A percentile compares a stretch with the other conserved stretches of the same genome.
These are phyloP conservation scores for Steromphala cineraria DNA, from an alignment of 2,888 invertebrate species.

Conservation along the genomic window DNA sequence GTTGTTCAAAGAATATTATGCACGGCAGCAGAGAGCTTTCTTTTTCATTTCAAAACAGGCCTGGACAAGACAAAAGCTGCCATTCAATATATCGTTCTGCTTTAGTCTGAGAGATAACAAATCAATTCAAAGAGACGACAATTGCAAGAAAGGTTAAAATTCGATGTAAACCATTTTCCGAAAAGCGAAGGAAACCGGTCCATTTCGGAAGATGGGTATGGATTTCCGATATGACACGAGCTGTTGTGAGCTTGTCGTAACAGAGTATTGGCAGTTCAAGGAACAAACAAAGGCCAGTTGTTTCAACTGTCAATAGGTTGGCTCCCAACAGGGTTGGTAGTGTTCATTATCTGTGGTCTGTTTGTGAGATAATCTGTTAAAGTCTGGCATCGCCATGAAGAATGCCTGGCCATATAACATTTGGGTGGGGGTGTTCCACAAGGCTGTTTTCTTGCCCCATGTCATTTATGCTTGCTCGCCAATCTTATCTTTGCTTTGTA, in stretches of 20 bases:
- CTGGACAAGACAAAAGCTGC: neutral
- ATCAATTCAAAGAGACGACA: conserved; percentile 7
- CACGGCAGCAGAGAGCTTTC: neutral
- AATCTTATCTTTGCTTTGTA: neutral
- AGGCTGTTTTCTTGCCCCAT: conserved; percentile 5
- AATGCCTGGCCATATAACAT: neutral
- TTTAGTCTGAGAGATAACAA: neutral
- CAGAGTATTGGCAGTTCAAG: neutral
- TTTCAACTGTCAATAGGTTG: conserved; percentile 5
- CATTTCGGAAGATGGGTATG: conserved; percentile 11
- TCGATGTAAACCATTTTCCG: conserved; percentile 10
- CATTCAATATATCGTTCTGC: neutral
- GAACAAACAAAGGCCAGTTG: neutral
- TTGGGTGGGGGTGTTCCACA: neutral
- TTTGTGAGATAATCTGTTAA: conserved; percentile 10
- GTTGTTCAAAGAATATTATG: conserved; percentile 19
- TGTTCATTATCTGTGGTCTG: neutral
- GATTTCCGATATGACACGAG: conserved; percentile 14
- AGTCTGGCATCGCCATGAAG: neutral
- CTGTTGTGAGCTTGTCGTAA: neutral
- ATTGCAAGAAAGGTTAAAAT: conserved; percentile 6
- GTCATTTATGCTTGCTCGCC: neutral
- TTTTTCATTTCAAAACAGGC: neutral
- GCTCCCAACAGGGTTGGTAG: neutral
- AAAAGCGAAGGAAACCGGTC: neutral